Percentiles rank a stretch among this genome's conserved stretches.
Evolutionary conservation across 2,888 invertebrate species (phyloP).

Genomic region (Stramonita haemastoma): DNA sequence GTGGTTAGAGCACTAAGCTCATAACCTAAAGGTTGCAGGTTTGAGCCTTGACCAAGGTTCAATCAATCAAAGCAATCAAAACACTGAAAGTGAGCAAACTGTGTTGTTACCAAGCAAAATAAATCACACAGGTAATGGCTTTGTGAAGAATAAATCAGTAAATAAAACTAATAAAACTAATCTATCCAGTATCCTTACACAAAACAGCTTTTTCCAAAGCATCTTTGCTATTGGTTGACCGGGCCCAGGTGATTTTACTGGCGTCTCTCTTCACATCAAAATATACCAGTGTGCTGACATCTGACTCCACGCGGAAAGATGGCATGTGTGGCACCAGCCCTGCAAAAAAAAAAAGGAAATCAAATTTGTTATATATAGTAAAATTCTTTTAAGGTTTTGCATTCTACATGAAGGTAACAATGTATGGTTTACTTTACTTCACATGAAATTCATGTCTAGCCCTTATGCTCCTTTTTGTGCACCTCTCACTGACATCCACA

Average conservation of each 20-base stretch:
- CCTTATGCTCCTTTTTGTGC: no score
- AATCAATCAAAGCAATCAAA: neutral
- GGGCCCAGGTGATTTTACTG: slow-evolving; percentile 67
- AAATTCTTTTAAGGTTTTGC: no score
- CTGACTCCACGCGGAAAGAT: slow-evolving; percentile 62
- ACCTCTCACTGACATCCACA: no score
- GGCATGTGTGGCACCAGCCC: slow-evolving; percentile 59
- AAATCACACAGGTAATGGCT: neutral
- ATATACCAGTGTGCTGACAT: slow-evolving; percentile 64
- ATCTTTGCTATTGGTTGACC: slow-evolving; percentile 61
- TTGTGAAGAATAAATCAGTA: no score
- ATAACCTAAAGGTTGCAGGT: no score
- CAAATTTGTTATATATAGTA: no score
- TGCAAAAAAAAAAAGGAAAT: neutral
- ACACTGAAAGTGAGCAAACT: neutral
- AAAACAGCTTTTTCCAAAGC: slow-evolving; percentile 58
- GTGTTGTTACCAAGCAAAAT: neutral
- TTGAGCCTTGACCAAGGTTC: no score
- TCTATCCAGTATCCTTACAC: neutral
- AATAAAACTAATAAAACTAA: neutral
- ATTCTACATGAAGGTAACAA: no score
- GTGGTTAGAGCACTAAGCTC: no score
- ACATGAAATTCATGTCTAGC: no score
- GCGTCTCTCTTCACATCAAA: slow-evolving; percentile 68
- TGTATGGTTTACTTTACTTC: no score